Percentiles rank a stretch among this genome's conserved stretches.
These are phyloP conservation scores for Anarsia innoxiella DNA, from an alignment of 2,888 invertebrate genomes.

Conservation along the genomic window DNA sequence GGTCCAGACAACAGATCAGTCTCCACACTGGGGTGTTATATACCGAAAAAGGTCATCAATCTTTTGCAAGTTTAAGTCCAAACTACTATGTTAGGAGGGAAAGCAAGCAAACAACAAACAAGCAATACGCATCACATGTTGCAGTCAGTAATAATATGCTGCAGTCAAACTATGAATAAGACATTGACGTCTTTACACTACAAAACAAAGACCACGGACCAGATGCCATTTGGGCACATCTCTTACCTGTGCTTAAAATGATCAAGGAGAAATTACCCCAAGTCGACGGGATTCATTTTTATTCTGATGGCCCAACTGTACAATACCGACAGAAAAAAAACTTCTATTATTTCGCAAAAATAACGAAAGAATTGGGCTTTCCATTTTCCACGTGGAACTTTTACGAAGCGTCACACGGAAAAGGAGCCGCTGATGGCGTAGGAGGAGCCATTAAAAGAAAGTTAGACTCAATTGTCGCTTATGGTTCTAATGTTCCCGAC, in stretches of 20 bases:
- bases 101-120: too few relatives aligned
- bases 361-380: conserved; percentile 6
- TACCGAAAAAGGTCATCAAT: neutral
- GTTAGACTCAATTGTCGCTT: conserved; percentile 8
- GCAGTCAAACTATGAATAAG: too few relatives aligned
- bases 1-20: conserved; percentile 11
- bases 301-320: conserved; percentile 14
- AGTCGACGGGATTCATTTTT: conserved; percentile 12
- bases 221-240: conserved; percentile 18
- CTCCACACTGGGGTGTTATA: conserved; percentile 13
- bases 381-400: conserved; percentile 12
- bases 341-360: conserved; percentile 10
- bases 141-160: too few relatives aligned
- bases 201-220: conserved; percentile 10
- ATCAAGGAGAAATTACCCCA: conserved; percentile 1
- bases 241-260: conserved; percentile 8
- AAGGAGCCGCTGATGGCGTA: conserved; percentile 17
- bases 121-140: too few relatives aligned
- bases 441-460: conserved; percentile 14
- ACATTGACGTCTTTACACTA: too few relatives aligned
- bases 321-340: conserved; percentile 18
- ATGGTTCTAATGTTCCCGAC: conserved; percentile 9
- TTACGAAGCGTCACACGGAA: conserved; percentile 15
- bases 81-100: neutral
- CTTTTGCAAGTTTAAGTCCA: neutral